phyloP scores from a whole-genome alignment of 1,140 invertebrate species.

The Drosophila kepulauana region DNA sequence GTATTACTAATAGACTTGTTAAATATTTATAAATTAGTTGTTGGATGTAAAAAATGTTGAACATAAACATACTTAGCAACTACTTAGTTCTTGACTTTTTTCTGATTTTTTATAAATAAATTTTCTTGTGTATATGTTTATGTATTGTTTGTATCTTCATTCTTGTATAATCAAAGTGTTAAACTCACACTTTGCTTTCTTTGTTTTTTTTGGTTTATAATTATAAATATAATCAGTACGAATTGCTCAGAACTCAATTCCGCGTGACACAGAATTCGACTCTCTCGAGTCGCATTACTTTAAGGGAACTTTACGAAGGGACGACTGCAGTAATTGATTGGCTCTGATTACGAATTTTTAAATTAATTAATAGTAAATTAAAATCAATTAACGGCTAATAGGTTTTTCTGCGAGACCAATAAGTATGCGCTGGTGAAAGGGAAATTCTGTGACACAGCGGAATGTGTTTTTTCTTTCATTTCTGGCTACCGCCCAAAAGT shows the following conservation, averaged over 20 bases:
- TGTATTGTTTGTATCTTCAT: constrained; percentile 24
- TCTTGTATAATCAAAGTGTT: constrained; percentile 51
- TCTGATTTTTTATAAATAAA: constrained; percentile 49
- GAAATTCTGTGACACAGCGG: constrained; percentile 31
- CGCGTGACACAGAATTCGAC: constrained; percentile 22
- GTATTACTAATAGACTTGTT: constrained; percentile 39
- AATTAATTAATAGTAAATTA: constrained; percentile 1
- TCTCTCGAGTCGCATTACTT: constrained; percentile 4
- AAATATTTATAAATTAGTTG: constrained; percentile 65
- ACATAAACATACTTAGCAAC: constrained; percentile 62
- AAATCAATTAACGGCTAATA: not conserved
- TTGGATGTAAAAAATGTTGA: constrained; percentile 65
- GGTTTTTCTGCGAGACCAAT: not conserved
- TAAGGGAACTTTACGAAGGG: constrained; percentile 1
- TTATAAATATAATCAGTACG: constrained; percentile 73
- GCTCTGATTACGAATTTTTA: constrained; percentile 4
- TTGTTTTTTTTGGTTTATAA: constrained; percentile 17
- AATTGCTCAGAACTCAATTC: constrained; percentile 53
- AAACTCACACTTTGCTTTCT: constrained; percentile 44
- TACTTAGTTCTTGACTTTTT: constrained; percentile 51
- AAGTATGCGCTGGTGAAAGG: constrained; percentile 9
- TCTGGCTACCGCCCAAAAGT: constrained; percentile 43
- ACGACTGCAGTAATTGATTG: not conserved
- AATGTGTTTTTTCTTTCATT: constrained; percentile 31
- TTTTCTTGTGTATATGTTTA: constrained; percentile 58